Conservation (phyloP, 2,113 vertebrate species). For the Myotis davidii region DNA sequence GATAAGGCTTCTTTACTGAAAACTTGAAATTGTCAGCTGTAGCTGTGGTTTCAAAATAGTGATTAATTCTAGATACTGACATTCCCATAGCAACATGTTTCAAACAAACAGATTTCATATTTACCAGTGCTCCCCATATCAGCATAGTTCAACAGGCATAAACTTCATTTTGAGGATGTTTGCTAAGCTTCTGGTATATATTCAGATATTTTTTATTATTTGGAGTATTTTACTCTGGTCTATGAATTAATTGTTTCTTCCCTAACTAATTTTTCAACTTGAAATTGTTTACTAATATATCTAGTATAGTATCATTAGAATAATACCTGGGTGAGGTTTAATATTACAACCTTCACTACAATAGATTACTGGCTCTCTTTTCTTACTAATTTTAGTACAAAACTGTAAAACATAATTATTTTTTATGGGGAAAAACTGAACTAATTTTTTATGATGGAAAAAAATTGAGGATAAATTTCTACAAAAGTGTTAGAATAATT, state of each 20-base stretch:
- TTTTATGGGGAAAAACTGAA: neutral
- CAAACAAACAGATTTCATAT: neutral
- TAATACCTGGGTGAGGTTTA: neutral
- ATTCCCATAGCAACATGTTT: conserved; percentile 37
- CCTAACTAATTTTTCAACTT: neutral
- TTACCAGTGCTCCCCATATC: neutral
- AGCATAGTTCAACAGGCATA: neutral
- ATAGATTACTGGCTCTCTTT: neutral
- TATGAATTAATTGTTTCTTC: neutral
- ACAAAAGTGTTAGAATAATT: neutral
- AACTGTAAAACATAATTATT: neutral
- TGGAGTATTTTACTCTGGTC: neutral
- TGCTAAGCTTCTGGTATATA: neutral
- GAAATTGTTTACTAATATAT: neutral
- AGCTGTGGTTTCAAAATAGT: conserved; percentile 65
- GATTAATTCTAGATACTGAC: conserved; percentile 52
- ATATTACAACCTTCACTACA: neutral
- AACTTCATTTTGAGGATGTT: neutral
- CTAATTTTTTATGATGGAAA: neutral
- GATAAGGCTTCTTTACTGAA: conserved; percentile 28
- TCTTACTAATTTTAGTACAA: neutral
- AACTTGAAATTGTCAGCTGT: conserved; percentile 63
- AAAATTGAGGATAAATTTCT: neutral
- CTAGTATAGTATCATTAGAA: neutral
- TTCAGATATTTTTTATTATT: neutral